These are phyloP conservation scores for Gavia stellata DNA, from an alignment of 2,113 vertebrate genomes.

Conservation along the genomic window DNA sequence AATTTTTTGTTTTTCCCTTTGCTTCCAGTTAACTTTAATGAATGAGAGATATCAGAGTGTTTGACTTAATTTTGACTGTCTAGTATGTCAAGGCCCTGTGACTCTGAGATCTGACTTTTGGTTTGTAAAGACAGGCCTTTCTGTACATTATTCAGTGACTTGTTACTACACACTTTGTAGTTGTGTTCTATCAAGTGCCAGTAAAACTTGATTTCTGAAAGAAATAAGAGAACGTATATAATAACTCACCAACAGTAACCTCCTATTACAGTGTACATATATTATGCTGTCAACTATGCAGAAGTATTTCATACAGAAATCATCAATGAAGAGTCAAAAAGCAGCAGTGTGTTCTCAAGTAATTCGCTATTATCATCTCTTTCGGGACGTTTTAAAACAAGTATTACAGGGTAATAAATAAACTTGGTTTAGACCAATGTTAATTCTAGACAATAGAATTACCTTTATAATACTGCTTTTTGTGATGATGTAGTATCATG, in stretches of 20 bases:
- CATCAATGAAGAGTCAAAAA: neutral
- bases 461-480: neutral
- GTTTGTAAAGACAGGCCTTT: neutral
- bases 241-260: slow-evolving; percentile 30
- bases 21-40: neutral
- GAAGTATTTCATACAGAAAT: neutral
- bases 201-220: neutral
- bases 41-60: neutral
- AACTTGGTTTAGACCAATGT: neutral
- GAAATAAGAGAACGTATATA: neutral
- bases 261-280: slow-evolving; percentile 21
- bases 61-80: neutral
- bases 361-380: neutral
- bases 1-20: neutral
- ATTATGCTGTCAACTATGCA: neutral
- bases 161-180: neutral
- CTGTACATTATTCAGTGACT: neutral
- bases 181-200: neutral
- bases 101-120: neutral
- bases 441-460: neutral
- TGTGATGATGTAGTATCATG: neutral
- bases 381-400: neutral
- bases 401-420: neutral
- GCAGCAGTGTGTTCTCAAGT: neutral
- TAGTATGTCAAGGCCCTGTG: neutral